Percentiles rank a stretch among this genome's conserved stretches.
These are phyloP conservation scores for Schmidtea mediterranea DNA, from an alignment of 1,140 invertebrate species.

Conservation along the genomic window DNA sequence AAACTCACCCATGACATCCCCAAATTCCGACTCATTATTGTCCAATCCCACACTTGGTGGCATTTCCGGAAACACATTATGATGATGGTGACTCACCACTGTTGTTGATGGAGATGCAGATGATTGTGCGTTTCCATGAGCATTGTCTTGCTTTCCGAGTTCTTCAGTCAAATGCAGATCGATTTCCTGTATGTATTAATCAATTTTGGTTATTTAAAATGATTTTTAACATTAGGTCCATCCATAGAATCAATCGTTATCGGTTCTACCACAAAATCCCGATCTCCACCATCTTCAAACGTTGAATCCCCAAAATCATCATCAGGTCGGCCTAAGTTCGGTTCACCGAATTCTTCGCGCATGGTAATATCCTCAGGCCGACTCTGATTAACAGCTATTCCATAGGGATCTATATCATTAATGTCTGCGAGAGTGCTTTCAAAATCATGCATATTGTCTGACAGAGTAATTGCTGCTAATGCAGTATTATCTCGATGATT, in stretches of 20 bases:
- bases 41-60: not conserved
- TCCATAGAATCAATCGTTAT: no score
- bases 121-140: no score
- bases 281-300: not conserved
- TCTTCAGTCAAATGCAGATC: no score
- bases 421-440: constrained; percentile 79
- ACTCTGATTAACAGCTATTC: constrained; percentile 54
- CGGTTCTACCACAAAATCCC: no score
- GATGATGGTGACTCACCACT: not conserved
- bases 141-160: no score
- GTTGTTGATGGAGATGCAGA: no score
- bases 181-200: no score
- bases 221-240: no score
- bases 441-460: constrained; percentile 52
- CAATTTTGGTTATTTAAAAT: no score
- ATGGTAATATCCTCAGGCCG: constrained; percentile 94
- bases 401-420: constrained; percentile 34
- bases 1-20: not conserved
- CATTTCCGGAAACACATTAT: not conserved
- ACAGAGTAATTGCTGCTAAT: constrained; percentile 71
- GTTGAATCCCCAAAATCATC: constrained; percentile 21
- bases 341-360: constrained; percentile 76
- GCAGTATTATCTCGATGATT: constrained; percentile 54
- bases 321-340: constrained; percentile 30
- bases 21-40: not conserved